phyloP scores from a whole-genome alignment of 2,888 invertebrate genomes.

The Caenorhabditis zanzibari region DNA sequence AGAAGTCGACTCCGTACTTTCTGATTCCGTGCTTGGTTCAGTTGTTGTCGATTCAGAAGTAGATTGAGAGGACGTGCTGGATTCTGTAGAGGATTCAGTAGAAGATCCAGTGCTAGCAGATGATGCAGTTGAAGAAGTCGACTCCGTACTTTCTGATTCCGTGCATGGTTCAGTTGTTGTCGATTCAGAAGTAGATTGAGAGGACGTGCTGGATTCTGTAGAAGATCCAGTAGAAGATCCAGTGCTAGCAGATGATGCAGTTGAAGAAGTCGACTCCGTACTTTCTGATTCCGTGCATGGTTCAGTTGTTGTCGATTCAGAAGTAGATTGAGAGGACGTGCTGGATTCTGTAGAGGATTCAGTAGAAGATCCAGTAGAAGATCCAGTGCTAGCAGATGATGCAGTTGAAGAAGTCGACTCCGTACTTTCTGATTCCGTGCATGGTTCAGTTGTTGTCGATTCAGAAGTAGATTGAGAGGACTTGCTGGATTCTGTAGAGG shows the following conservation, averaged over 20 bases:
- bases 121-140: not conserved
- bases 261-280: not conserved
- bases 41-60: not conserved
- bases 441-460: slow-evolving; percentile 7
- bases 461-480: not conserved
- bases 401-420: not conserved
- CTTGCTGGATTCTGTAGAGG: not conserved
- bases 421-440: not conserved
- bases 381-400: not conserved
- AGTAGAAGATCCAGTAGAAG: not conserved
- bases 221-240: not conserved
- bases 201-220: not conserved
- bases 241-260: not conserved
- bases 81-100: not conserved
- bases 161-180: slow-evolving; percentile 11
- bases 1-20: not conserved
- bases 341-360: not conserved
- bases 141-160: not conserved
- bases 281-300: not conserved
- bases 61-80: not conserved
- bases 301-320: not conserved
- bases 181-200: not conserved
- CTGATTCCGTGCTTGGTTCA: not conserved
- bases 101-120: not conserved
- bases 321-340: not conserved